Base-by-base conservation (phyloP, 2,113 vertebrate genomes). In the Platanista minor region DNA sequence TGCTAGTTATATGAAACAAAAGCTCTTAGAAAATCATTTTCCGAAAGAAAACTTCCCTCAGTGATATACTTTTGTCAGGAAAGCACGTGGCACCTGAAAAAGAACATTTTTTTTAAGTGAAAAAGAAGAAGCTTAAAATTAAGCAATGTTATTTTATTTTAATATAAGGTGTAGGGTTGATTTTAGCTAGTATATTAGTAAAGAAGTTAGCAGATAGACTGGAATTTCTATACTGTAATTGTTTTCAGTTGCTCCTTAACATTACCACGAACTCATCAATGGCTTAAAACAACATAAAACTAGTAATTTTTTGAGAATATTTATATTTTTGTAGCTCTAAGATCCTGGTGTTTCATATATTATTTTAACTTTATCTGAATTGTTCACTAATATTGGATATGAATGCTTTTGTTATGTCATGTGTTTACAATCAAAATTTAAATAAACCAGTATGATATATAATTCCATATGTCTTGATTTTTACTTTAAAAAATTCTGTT, bases 1-100 rank as follows among this genome's bases (percentile, higher is more conserved):
- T 93, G 4, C 66, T 91, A 67, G 57, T 94, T 97, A 87, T 23
- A 72, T 75, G 7, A 82, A 91, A 49, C 46, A 81, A 81, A 93
- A 93, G n/a, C 20, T 87, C 21, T 80, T 54, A 49, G 39, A 89
- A 17, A 93, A 77, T 78, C 9, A 89, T 71, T 85, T 94, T 85
- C 23, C 8, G 21, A 93, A 90, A 86, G 33, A 87, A 87, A 95
- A 85, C 5, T 57, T 82, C 13, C n/a, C 13, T 66, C 41, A 49
- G 8, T 67, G 11, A n/a, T 29, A 46, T 57, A 72, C 8, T 69
- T 95, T 94, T 94, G 14, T 81, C 59, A 80, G 33, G 23, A 81
- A 18, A 87, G 6, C 25, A 95, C 67, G 52, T 93, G 83, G 20
- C 18, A 77, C 20, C 46, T 93, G 43, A 96, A 87, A 84, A 12